A percentile compares a stretch with the other conserved stretches of the same genome.
These are phyloP conservation scores for Hybos culiciformis DNA, from an alignment of 2,888 invertebrate species.

Conservation along the genomic window DNA sequence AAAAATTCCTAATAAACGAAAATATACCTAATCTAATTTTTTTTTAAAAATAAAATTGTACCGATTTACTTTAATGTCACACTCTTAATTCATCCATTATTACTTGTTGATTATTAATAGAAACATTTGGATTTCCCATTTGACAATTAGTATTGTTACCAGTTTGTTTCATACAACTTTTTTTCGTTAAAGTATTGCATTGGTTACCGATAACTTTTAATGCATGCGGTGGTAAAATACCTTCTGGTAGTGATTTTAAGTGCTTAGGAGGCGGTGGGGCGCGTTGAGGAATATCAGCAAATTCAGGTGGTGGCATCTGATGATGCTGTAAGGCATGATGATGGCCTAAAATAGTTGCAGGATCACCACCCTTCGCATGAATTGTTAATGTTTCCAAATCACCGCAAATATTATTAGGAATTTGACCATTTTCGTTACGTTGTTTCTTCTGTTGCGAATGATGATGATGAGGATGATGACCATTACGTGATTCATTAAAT, in stretches of 20 bases:
- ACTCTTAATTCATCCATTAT: constrained; percentile 72
- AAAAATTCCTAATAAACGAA: neutral
- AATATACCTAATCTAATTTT: too few relatives aligned
- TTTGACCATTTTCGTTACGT: constrained; percentile 70
- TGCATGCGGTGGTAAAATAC: constrained; percentile 58
- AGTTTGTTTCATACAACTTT: constrained; percentile 41
- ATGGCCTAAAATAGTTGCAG: constrained; percentile 57
- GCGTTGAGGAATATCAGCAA: constrained; percentile 65
- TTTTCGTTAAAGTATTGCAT: constrained; percentile 63
- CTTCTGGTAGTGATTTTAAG: constrained; percentile 46
- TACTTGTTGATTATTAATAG: constrained; percentile 33
- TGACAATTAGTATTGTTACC: constrained; percentile 21
- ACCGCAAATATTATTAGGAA: constrained; percentile 81
- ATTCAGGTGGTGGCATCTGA: constrained; percentile 73
- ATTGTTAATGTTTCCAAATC: constrained; percentile 51
- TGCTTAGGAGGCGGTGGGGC: constrained; percentile 64
- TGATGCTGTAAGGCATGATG: constrained; percentile 65
- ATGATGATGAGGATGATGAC: constrained; percentile 24
- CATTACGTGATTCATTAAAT: constrained; percentile 42
- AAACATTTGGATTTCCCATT: constrained; percentile 22
- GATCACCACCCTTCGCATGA: constrained; percentile 50
- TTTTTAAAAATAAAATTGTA: neutral
- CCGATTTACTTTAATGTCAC: constrained; percentile 46
- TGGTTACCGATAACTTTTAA: constrained; percentile 58
- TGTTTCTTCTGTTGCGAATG: constrained; percentile 45